These are phyloP conservation scores for Napeogenes inachia DNA, from an alignment of 2,888 invertebrate species.

Conservation along the genomic window DNA sequence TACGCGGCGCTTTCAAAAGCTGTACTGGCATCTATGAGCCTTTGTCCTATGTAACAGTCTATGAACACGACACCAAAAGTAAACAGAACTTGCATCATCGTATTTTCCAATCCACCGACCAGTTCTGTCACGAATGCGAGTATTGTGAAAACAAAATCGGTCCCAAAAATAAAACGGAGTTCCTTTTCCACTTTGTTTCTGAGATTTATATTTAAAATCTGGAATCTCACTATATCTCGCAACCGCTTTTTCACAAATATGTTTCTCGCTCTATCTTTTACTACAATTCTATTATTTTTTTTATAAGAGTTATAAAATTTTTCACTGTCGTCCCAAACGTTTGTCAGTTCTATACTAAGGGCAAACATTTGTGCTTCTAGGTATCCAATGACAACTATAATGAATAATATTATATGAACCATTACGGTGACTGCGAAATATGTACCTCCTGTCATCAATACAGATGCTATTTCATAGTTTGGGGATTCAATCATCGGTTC, in stretches of 20 bases:
- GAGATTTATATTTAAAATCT: conserved; percentile 37
- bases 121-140: conserved; percentile 44
- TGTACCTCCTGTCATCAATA: conserved; percentile 30
- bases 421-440: conserved; percentile 39
- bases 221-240: conserved; percentile 37
- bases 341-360: conserved; percentile 42
- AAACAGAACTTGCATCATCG: conserved; percentile 44
- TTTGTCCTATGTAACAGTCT: no score
- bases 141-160: conserved; percentile 43
- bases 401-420: conserved; percentile 42
- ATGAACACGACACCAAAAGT: conserved; percentile 43
- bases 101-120: conserved; percentile 49
- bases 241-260: conserved; percentile 35
- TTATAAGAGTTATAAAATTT: conserved; percentile 14
- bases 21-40: no score
- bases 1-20: conserved; percentile 41
- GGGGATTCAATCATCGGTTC: conserved; percentile 52
- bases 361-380: conserved; percentile 51
- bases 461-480: conserved; percentile 47
- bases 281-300: neutral
- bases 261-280: conserved; percentile 17
- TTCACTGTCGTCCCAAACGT: conserved; percentile 39
- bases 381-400: conserved; percentile 47
- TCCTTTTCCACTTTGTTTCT: conserved; percentile 38
- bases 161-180: conserved; percentile 40